These are phyloP conservation scores for Lochmaea crataegi DNA, from an alignment of 2,888 invertebrate species.

Conservation along the genomic window DNA sequence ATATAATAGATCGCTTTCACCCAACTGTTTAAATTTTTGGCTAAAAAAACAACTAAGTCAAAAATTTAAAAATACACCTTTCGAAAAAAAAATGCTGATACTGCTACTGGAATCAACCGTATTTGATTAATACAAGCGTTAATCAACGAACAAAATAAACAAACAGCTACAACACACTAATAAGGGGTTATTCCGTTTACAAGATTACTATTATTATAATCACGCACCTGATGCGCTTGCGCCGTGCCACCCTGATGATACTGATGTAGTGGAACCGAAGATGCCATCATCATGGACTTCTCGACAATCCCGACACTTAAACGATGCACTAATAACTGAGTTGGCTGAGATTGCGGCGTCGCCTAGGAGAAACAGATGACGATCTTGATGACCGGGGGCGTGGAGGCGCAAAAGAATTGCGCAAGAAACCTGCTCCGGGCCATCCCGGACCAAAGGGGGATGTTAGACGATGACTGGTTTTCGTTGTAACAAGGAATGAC, in stretches of 20 bases:
- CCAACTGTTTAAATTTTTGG: too few species aligned
- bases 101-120: constrained; percentile 11
- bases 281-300: constrained; percentile 57
- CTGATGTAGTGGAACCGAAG: constrained; percentile 60
- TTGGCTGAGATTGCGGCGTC: constrained; percentile 60
- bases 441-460: constrained; percentile 45
- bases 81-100: background rate
- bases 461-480: constrained; percentile 26
- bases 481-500: constrained; percentile 1
- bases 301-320: constrained; percentile 57
- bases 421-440: constrained; percentile 47
- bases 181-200: constrained; percentile 61
- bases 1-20: too few species aligned
- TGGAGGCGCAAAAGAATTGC: constrained; percentile 60
- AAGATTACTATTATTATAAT: constrained; percentile 62
- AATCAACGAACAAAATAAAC: constrained; percentile 28
- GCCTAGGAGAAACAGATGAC: constrained; percentile 59
- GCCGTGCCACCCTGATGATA: constrained; percentile 59
- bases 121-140: constrained; percentile 4
- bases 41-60: too few species aligned
- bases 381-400: constrained; percentile 61
- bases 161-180: constrained; percentile 51
- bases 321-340: constrained; percentile 65
- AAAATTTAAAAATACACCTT: too few species aligned
- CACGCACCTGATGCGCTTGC: constrained; percentile 64